Evolutionary conservation across 2,113 vertebrate genomes (phyloP), one percentile per base, ranked within the genome.

Genomic region (Pristiophorus japonicus): DNA sequence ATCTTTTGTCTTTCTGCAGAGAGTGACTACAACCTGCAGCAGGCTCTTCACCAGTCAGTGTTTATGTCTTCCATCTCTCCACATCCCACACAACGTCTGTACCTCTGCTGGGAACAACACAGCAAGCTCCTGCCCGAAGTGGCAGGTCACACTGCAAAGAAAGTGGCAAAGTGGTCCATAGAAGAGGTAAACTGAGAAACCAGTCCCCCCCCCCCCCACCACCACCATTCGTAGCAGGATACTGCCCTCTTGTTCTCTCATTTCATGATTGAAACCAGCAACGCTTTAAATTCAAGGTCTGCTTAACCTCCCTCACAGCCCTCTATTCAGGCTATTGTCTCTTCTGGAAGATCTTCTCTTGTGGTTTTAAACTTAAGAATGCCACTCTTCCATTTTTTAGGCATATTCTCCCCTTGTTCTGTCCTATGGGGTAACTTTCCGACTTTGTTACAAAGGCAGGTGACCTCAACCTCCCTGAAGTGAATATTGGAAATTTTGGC

Each of bases 31-130:
- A 98, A 98, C 95, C 97, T 99, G 81, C 98, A 98, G 97, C 98
- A 99, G 97, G 98, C 98, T 78, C 98, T 99, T 73, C 98, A 99
- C 88, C 98, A 99, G 96, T 99, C 98, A 6, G 98, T 99, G 96
- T 99, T 99, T 96, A 98, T 98, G 96, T 98, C 98, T 73, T 98
- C 98, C 96, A 97, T 98, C 97, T 97, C 97, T 42, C 96, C 98
- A 93, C 97, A 97, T 66, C 98, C 98, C 0, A 97, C 97, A 5
- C 87, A 90, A 16, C 98, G 98, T 95, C 97, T 99, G 96, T 98
- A 98, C 95, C 98, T 99, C 95, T 98, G 98, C 97, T 99, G 98
- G 98, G 98, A 99, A 97, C 98, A 99, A 97, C 98, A 99, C 97
- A 98, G 98, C 97, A 98, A 98, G 97, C 97, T 99, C 96, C 96